These are phyloP conservation scores for Idaea dimidiata DNA, from an alignment of 2,888 invertebrate species.

Conservation along the genomic window DNA sequence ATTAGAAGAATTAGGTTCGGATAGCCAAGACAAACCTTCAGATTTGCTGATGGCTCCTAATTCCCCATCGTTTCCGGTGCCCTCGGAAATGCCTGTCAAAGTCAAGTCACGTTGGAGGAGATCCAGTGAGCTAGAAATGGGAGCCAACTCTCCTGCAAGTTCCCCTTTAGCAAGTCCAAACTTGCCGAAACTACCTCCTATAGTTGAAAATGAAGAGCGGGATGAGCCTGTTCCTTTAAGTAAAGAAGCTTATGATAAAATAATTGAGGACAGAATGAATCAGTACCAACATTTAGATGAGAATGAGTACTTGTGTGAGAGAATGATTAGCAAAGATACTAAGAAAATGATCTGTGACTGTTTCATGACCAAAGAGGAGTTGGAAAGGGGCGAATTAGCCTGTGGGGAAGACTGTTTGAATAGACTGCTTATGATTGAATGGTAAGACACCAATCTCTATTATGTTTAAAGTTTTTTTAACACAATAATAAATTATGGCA, in stretches of 20 bases:
- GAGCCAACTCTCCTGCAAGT: constrained; percentile 62
- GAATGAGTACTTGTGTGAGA: constrained; percentile 91
- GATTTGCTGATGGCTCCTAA: constrained; percentile 55
- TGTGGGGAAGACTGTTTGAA: constrained; percentile 98
- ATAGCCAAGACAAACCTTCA: constrained; percentile 67
- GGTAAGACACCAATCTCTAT: constrained; percentile 78
- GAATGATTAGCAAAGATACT: constrained; percentile 93
- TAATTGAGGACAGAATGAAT: constrained; percentile 81
- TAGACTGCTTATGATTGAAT: constrained; percentile 98
- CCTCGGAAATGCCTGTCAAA: constrained; percentile 85
- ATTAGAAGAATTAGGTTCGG: constrained; percentile 81
- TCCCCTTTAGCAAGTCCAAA: constrained; percentile 67
- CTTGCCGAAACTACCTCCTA: constrained; percentile 49
- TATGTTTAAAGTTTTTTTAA: constrained; percentile 7
- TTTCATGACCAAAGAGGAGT: constrained; percentile 93
- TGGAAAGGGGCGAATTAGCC: constrained; percentile 89
- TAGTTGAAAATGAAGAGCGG: constrained; percentile 52
- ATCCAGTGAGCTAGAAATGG: constrained; percentile 88
- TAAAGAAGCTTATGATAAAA: constrained; percentile 72
- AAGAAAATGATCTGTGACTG: constrained; percentile 98
- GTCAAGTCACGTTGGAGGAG: constrained; percentile 90
- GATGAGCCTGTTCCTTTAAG: constrained; percentile 41
- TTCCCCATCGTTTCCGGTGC: constrained; percentile 68
- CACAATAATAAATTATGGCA: neutral
- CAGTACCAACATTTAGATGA: constrained; percentile 91